Conservation (phyloP, 1,140 invertebrate species). For the Drosophila neocordata region DNA sequence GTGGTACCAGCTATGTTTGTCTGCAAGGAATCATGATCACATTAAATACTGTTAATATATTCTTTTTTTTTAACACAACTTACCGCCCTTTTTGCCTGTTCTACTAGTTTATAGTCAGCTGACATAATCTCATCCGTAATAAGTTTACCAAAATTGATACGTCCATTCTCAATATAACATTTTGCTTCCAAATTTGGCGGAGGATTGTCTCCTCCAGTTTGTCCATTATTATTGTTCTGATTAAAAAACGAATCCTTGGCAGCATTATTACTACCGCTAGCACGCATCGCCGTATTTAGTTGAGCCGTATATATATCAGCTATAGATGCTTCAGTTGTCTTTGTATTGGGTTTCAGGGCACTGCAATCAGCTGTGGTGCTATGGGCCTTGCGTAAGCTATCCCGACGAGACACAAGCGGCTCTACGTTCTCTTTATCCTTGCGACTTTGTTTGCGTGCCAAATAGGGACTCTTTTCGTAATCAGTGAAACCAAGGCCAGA, state of each 20-base stretch:
- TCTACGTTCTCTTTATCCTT: conserved; percentile 76
- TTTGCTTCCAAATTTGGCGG: conserved; percentile 82
- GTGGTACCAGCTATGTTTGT: conserved; percentile 96
- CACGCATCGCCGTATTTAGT: conserved; percentile 70
- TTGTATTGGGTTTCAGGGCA: conserved; percentile 47
- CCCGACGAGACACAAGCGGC: conserved; percentile 53
- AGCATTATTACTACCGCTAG: conserved; percentile 46
- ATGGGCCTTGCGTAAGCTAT: conserved; percentile 70
- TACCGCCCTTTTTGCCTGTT: conserved; percentile 90
- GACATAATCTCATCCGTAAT: conserved; percentile 93
- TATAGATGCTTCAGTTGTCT: conserved; percentile 63
- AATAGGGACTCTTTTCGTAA: conserved; percentile 73
- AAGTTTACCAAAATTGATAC: conserved; percentile 91
- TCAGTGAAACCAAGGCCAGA: conserved; percentile 19
- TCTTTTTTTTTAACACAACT: neutral
- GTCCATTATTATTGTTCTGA: conserved; percentile 64
- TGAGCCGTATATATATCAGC: conserved; percentile 75
- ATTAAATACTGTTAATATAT: no score
- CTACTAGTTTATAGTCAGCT: conserved; percentile 90
- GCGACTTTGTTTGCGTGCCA: conserved; percentile 68
- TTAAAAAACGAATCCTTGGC: conserved; percentile 70
- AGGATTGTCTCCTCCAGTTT: conserved; percentile 43
- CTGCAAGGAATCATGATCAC: no score
- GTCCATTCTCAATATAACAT: conserved; percentile 87
- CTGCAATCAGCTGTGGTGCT: conserved; percentile 69